Evolutionary conservation across 2,113 vertebrate genomes (phyloP), one percentile per base, ranked within the genome.

Genomic region (Micromys minutus): DNA sequence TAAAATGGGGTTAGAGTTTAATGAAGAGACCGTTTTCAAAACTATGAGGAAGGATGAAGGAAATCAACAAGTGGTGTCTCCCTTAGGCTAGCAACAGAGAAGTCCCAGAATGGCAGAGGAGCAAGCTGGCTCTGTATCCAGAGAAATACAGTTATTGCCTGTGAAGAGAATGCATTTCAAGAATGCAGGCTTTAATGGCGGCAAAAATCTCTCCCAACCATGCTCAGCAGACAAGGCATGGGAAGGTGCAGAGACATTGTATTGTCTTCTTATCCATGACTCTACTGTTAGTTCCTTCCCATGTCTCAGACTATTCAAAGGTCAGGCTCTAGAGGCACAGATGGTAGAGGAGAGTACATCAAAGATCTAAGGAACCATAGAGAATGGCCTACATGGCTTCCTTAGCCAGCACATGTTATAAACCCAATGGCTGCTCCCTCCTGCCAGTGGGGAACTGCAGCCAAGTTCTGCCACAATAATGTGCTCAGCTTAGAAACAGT

Each of bases 1-100:
- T 76, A 57, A 84, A 57, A 61, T 93, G 63, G 92, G 65, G 84
- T 93, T 80, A 95, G 84, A 76, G 50, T 94, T 93, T 96, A 91
- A 97, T 96, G 92, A 94, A 88, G 75, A 95, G 45, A 91, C 63
- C n/a, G 7, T 96, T 90, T 96, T 86, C 26, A 45, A 59, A 69
- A 84, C 69, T 85, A 15, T 94, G 59, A 47, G 65, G 80, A 61
- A 74, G 36, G 76, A 90, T 95, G 89, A 94, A 97, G 67, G 31
- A 90, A 86, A 69, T 79, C 90, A 92, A 61, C 75, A 88, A 57
- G 81, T 90, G 65, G 75, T 86, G 34, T 39, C n/a, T 87, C 21
- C 45, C 36, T 36, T 29, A 47, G 91, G 22, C 31, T 69, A 8
- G 24, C 26, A 50, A 17, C 7, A 50, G 63, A 45, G 36, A 50